These are phyloP conservation scores for Drosophila willistoni DNA, from an alignment of 1,140 invertebrate species.

Conservation along the genomic window DNA sequence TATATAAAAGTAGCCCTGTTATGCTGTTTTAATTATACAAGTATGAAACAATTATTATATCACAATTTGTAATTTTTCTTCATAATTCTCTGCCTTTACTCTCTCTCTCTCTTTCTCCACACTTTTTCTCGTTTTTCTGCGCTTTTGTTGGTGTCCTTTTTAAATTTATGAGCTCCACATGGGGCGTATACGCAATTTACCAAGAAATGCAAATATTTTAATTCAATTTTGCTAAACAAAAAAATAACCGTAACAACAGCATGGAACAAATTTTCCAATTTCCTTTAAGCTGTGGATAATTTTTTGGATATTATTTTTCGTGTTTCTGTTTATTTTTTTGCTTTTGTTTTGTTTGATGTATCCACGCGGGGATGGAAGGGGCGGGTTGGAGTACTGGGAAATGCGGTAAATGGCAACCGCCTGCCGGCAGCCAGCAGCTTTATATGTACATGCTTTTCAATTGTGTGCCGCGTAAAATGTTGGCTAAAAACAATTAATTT, in stretches of 20 bases:
- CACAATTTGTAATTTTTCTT: background rate
- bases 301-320: slow-evolving; percentile 21
- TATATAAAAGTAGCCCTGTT: background rate
- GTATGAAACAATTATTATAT: slow-evolving; percentile 1
- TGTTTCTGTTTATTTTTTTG: slow-evolving; percentile 16
- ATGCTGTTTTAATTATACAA: background rate
- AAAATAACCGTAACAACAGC: slow-evolving; percentile 6
- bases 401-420: background rate
- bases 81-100: background rate
- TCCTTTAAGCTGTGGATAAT: slow-evolving; percentile 32
- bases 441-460: slow-evolving; percentile 36
- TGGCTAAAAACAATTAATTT: slow-evolving; percentile 9
- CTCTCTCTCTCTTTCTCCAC: background rate
- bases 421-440: background rate
- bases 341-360: slow-evolving; percentile 7
- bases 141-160: slow-evolving; percentile 30
- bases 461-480: slow-evolving; percentile 11
- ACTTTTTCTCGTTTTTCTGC: background rate
- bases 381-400: too few relatives aligned
- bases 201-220: slow-evolving; percentile 63
- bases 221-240: slow-evolving; percentile 58
- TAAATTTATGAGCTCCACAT: slow-evolving; percentile 22
- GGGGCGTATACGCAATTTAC: slow-evolving; percentile 63
- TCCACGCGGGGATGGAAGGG: background rate
- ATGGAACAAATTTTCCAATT: slow-evolving; percentile 24